Conservation (phyloP, 2,797 vertebrate genomes). For the Hybognathus amarus region DNA sequence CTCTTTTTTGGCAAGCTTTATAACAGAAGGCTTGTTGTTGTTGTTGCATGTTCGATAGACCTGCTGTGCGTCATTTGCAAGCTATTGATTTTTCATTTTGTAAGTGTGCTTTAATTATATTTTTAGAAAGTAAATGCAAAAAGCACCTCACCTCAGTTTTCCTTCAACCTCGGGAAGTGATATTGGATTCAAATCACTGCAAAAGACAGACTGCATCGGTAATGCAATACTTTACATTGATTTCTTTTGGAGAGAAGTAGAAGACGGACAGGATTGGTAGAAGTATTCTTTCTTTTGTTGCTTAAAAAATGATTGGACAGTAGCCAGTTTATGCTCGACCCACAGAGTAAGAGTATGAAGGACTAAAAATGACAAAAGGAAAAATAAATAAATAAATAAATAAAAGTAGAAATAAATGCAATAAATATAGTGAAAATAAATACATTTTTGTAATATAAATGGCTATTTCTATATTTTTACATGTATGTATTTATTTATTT, state of each 20-base stretch:
- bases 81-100: conserved; percentile 38
- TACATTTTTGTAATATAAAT: too few relatives aligned
- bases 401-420: too few relatives aligned
- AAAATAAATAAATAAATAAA: too few relatives aligned
- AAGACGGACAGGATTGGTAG: not conserved
- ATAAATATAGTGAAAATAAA: too few relatives aligned
- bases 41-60: conserved; percentile 11
- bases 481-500: too few relatives aligned
- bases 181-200: conserved; percentile 34
- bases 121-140: conserved; percentile 9
- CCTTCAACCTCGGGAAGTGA: conserved; percentile 11
- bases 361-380: too few relatives aligned
- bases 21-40: not conserved
- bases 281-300: not conserved
- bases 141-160: conserved; percentile 18
- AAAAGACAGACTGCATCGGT: conserved; percentile 24
- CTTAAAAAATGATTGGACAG: conserved; percentile 29
- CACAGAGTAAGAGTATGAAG: too few relatives aligned
- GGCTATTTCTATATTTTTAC: too few relatives aligned
- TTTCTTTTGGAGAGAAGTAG: conserved; percentile 24
- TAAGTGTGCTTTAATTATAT: conserved; percentile 36
- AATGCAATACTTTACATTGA: conserved; percentile 49
- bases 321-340: not conserved
- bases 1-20: not conserved
- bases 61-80: conserved; percentile 9